Evolutionary conservation across 2,797 vertebrate genomes (phyloP).

Genomic region (Sebastes kiyomatsui): DNA sequence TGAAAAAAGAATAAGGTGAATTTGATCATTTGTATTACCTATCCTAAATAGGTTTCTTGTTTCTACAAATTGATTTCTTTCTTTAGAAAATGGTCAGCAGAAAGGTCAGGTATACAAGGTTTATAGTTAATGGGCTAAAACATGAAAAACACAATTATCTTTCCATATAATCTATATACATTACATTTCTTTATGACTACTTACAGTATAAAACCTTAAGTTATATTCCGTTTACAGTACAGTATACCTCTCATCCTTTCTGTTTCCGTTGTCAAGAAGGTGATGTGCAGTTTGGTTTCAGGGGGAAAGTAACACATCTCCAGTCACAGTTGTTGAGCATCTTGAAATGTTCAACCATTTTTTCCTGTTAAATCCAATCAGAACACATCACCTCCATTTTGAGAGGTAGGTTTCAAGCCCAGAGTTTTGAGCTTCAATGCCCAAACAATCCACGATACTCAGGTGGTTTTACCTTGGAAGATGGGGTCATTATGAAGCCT

Average conservation of each 20-base stretch:
- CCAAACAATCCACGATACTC: neutral
- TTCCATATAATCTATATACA: constrained; percentile 33
- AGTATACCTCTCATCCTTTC: constrained; percentile 12
- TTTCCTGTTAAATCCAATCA: constrained; percentile 7
- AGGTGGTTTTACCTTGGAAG: constrained; percentile 9
- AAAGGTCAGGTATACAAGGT: constrained; percentile 11
- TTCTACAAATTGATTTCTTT: neutral
- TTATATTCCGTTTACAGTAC: constrained; percentile 37
- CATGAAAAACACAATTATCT: constrained; percentile 8
- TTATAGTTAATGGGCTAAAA: constrained; percentile 26
- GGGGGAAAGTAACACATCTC: neutral
- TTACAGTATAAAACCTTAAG: constrained; percentile 50
- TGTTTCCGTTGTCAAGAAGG: constrained; percentile 15
- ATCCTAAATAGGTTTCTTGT: neutral
- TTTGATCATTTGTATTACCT: neutral
- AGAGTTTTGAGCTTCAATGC: neutral
- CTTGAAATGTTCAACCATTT: constrained; percentile 3
- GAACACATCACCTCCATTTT: constrained; percentile 39
- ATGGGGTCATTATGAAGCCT: neutral
- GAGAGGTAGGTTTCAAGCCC: constrained; percentile 59
- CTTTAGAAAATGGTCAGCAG: constrained; percentile 13
- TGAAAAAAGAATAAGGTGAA: neutral
- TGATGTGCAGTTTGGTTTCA: constrained; percentile 25
- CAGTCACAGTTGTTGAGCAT: neutral
- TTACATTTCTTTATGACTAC: constrained; percentile 17